Evolutionary conservation across 2,888 invertebrate species (phyloP).

Genomic region (Philereme transversata): DNA sequence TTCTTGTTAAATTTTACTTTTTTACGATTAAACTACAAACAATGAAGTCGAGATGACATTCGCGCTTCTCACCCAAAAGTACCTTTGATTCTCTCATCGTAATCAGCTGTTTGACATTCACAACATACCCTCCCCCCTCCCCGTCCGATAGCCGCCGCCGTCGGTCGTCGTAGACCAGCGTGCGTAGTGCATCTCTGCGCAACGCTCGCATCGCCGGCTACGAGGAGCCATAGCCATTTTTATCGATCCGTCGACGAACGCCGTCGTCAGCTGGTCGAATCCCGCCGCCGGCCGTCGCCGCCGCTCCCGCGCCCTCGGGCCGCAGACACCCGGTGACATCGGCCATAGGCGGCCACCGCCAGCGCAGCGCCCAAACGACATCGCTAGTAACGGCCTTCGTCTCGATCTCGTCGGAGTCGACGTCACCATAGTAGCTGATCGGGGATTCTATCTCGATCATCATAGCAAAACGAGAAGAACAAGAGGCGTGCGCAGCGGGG

Average conservation of each 20-base stretch:
- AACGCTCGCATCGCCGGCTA: slow-evolving; percentile 49
- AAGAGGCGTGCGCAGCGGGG: slow-evolving; percentile 43
- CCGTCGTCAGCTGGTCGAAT: slow-evolving; percentile 36
- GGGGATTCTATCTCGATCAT: slow-evolving; percentile 14
- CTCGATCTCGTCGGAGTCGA: slow-evolving; percentile 11
- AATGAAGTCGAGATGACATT: slow-evolving; percentile 8
- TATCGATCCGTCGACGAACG: slow-evolving; percentile 61
- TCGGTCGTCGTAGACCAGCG: slow-evolving; percentile 34
- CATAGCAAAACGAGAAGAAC: slow-evolving; percentile 26
- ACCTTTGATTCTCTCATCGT: slow-evolving; percentile 49
- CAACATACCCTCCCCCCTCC: slow-evolving; percentile 38
- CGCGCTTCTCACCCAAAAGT: slow-evolving; percentile 27
- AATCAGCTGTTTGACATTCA: slow-evolving; percentile 77
- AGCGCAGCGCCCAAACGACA: slow-evolving; percentile 23
- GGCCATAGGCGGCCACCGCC: slow-evolving; percentile 29
- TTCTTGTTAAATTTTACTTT: no score
- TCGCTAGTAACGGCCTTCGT: not conserved
- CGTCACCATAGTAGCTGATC: slow-evolving; percentile 7
- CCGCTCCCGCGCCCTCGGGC: slow-evolving; percentile 30
- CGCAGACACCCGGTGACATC: slow-evolving; percentile 2
- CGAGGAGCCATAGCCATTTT: slow-evolving; percentile 53
- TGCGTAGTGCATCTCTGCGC: slow-evolving; percentile 64
- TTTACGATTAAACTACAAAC: not conserved
- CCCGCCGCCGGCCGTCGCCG: slow-evolving; percentile 33
- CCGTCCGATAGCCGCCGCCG: not conserved